phyloP scores from a whole-genome alignment of 2,113 vertebrate genomes.

The Circaetus cinerascens region DNA sequence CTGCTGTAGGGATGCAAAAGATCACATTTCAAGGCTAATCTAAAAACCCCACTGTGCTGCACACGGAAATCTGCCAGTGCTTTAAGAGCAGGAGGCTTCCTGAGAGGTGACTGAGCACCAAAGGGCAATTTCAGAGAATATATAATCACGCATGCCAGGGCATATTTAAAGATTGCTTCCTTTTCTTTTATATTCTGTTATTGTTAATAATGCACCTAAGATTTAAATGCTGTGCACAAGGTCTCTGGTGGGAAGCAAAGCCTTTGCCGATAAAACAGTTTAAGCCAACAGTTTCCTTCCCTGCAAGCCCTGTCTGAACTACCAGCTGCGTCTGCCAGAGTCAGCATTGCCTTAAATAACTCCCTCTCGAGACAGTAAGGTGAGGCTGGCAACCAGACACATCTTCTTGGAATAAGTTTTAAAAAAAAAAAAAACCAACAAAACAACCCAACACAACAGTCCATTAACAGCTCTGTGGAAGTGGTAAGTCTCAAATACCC shows the following conservation, averaged over 20 bases:
- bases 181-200: background rate
- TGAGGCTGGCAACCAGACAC: background rate
- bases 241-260: background rate
- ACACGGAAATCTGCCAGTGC: background rate
- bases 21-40: background rate
- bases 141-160: background rate
- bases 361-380: background rate
- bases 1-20: background rate
- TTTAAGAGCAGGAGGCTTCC: background rate
- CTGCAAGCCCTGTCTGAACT: background rate
- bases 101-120: background rate
- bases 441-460: background rate
- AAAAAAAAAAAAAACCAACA: fast-evolving
- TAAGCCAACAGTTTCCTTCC: background rate
- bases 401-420: background rate
- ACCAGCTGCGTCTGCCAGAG: background rate
- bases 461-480: background rate
- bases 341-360: background rate
- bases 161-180: background rate
- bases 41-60: background rate
- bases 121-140: background rate
- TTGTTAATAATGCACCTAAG: background rate
- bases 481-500: background rate
- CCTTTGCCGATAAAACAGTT: background rate
- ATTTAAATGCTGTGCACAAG: background rate